These are phyloP conservation scores for Catharus minimus DNA, from an alignment of 2,113 vertebrate species.

Conservation along the genomic window DNA sequence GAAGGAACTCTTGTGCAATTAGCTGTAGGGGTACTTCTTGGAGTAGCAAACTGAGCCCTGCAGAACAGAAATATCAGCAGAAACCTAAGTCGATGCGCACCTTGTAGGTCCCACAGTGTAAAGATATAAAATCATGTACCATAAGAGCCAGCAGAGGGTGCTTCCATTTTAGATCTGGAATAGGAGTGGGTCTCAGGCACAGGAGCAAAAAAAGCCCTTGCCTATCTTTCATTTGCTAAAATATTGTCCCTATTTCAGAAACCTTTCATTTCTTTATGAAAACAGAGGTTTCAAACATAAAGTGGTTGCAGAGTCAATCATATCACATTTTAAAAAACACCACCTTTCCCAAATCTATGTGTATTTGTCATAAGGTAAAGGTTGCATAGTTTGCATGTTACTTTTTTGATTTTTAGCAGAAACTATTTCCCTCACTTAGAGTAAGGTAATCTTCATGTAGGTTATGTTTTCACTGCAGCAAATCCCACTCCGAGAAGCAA, in stretches of 20 bases:
- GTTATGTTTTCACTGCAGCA: neutral
- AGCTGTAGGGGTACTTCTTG: neutral
- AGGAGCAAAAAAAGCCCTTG: neutral
- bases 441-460: neutral
- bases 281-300: neutral
- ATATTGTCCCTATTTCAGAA: neutral
- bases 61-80: neutral
- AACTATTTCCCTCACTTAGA: neutral
- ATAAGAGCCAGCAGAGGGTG: constrained; percentile 64
- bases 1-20: neutral
- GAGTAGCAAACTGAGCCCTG: neutral
- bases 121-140: constrained; percentile 30
- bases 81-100: neutral
- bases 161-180: constrained; percentile 65
- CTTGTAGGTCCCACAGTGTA: neutral
- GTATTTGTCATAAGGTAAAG: neutral
- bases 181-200: neutral
- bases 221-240: neutral
- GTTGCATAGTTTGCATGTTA: neutral
- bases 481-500: neutral
- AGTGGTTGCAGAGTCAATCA: neutral
- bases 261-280: neutral
- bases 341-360: neutral
- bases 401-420: neutral
- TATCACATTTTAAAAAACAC: neutral